Evolutionary conservation across 1,140 invertebrate genomes (phyloP).

Genomic region (Lysiphlebus fabarum): DNA sequence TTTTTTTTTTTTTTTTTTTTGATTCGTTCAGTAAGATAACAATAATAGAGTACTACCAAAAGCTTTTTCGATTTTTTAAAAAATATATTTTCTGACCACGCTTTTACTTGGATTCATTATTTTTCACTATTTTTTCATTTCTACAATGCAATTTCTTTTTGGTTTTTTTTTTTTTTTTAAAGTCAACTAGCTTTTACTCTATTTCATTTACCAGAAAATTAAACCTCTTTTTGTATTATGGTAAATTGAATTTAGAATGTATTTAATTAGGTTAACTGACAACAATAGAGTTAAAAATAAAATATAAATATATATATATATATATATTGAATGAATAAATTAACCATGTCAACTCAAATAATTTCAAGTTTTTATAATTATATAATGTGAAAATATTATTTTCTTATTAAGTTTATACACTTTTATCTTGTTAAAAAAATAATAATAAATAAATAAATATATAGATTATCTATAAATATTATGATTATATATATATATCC

Average conservation of each 20-base stretch:
- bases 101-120: neutral
- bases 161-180: slow-evolving; percentile 6
- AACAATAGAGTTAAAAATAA: too few relatives aligned
- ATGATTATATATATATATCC: too few relatives aligned
- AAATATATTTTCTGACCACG: neutral
- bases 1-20: too few relatives aligned
- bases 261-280: slow-evolving; percentile 32
- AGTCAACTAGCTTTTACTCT: neutral
- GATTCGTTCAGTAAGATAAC: slow-evolving; percentile 28
- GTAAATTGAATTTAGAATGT: slow-evolving; percentile 48
- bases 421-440: too few relatives aligned
- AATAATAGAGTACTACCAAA: slow-evolving; percentile 23
- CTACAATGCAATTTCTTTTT: slow-evolving; percentile 26
- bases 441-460: too few relatives aligned
- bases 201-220: neutral
- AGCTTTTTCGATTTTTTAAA: slow-evolving; percentile 9
- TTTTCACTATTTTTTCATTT: slow-evolving; percentile 1
- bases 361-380: too few relatives aligned
- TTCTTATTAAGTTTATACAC: too few relatives aligned
- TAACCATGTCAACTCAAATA: too few relatives aligned
- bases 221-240: neutral
- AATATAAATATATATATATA: neutral
- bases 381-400: too few relatives aligned
- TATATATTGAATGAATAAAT: too few relatives aligned
- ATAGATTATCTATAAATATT: too few relatives aligned